A percentile compares a stretch with the other conserved stretches of the same genome.
Evolutionary conservation across 92 coral and sea anemone species (phyloP).

Genomic region (Actinernus sp.): DNA sequence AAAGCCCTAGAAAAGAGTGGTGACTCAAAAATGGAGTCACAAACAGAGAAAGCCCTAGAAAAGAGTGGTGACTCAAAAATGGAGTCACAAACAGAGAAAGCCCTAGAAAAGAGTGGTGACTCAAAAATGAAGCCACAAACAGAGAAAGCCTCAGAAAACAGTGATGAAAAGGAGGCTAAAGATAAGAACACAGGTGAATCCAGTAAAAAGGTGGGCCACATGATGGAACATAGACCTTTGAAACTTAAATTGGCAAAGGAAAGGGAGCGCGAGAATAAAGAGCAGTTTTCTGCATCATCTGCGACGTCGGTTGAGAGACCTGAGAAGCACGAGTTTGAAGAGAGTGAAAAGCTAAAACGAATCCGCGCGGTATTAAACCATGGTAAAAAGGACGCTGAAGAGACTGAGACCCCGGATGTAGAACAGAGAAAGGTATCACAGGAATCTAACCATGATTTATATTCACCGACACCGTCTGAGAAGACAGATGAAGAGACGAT

Average conservation of each 20-base stretch:
- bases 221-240: slow-evolving; percentile 71
- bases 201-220: slow-evolving; percentile 11
- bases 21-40: too few relatives aligned
- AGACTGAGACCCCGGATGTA: slow-evolving; percentile 10
- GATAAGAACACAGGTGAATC: neutral
- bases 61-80: too few relatives aligned
- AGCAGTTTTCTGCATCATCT: slow-evolving; percentile 25
- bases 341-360: slow-evolving; percentile 81
- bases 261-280: slow-evolving; percentile 22
- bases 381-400: slow-evolving; percentile 35
- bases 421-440: slow-evolving; percentile 3
- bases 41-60: too few relatives aligned
- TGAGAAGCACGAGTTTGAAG: slow-evolving; percentile 60
- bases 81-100: too few relatives aligned
- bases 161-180: slow-evolving; percentile 1
- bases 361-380: slow-evolving; percentile 69
- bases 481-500: too few relatives aligned
- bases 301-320: slow-evolving; percentile 22
- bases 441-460: neutral
- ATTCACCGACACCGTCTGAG: slow-evolving; percentile 20
- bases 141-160: neutral
- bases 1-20: too few relatives aligned
- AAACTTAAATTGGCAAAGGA: slow-evolving; percentile 76
- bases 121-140: too few relatives aligned
- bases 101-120: too few relatives aligned